Evolutionary conservation across 2,797 vertebrate species (phyloP).

Genomic region (Tapera naevia): DNA sequence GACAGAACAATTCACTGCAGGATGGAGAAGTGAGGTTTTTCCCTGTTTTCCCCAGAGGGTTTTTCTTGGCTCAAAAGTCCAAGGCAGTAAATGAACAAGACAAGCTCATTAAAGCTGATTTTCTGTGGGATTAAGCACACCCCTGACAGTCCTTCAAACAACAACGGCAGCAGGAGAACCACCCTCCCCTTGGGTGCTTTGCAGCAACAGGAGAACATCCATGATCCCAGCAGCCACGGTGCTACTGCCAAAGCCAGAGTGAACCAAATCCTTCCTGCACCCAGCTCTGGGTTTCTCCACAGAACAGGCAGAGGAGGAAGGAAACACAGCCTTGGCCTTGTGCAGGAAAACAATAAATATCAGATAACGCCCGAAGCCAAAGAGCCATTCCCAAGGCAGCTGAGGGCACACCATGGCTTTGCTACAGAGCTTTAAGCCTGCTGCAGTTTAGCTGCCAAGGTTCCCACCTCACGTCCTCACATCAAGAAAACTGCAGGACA

Average conservation of each 20-base stretch:
- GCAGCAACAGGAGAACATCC: accelerated
- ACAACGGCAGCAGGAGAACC: background rate
- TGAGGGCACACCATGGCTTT: background rate
- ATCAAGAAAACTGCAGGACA: accelerated
- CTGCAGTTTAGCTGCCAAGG: background rate
- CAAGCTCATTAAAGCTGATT: accelerated
- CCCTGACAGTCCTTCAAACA: background rate
- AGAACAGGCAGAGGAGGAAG: background rate
- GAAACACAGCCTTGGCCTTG: background rate
- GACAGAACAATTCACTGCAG: accelerated
- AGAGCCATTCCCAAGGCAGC: background rate
- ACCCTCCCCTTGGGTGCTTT: background rate
- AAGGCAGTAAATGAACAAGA: background rate
- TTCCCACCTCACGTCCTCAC: background rate
- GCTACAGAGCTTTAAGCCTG: no score
- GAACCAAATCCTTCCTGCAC: background rate
- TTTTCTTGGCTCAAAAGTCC: background rate
- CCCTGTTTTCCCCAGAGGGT: background rate
- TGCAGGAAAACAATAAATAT: background rate
- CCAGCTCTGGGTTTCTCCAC: background rate
- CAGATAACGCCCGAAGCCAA: no score
- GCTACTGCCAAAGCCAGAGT: background rate
- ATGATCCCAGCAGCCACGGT: accelerated
- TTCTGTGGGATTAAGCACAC: background rate
- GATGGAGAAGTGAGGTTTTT: background rate